Conservation (phyloP, 2,113 vertebrate species). For the Mixornis gularis region DNA sequence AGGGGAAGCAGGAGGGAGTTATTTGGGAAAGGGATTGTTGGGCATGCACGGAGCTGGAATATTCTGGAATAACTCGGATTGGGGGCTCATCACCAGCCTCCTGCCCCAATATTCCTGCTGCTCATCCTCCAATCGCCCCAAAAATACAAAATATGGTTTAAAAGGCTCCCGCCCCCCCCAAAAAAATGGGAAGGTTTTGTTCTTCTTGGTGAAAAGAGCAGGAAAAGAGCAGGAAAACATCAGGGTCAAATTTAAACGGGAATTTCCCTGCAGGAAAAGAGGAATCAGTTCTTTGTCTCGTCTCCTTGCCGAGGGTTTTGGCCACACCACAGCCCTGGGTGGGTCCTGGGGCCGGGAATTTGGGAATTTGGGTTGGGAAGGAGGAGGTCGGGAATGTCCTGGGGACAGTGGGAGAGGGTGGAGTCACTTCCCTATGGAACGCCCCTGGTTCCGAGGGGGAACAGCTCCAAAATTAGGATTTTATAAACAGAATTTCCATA, state of each 20-base stretch:
- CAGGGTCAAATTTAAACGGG: accelerated
- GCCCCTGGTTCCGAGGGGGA: not conserved
- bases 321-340: not conserved
- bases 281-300: accelerated
- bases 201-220: accelerated
- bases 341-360: accelerated
- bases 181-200: not conserved
- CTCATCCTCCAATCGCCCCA: accelerated
- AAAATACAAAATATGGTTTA: accelerated
- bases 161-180: not conserved
- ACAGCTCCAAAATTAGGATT: not conserved
- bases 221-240: accelerated
- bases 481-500: not conserved
- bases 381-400: not conserved
- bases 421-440: not conserved
- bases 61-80: accelerated
- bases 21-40: not conserved
- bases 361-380: accelerated
- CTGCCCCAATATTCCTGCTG: not conserved
- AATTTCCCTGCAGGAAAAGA: not conserved
- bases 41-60: accelerated
- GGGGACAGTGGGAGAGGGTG: not conserved
- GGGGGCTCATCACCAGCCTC: not conserved
- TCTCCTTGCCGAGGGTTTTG: not conserved
- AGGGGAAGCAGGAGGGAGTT: not conserved